Conservation (phyloP, 2,113 vertebrate genomes). For the Nycticebus coucang region DNA sequence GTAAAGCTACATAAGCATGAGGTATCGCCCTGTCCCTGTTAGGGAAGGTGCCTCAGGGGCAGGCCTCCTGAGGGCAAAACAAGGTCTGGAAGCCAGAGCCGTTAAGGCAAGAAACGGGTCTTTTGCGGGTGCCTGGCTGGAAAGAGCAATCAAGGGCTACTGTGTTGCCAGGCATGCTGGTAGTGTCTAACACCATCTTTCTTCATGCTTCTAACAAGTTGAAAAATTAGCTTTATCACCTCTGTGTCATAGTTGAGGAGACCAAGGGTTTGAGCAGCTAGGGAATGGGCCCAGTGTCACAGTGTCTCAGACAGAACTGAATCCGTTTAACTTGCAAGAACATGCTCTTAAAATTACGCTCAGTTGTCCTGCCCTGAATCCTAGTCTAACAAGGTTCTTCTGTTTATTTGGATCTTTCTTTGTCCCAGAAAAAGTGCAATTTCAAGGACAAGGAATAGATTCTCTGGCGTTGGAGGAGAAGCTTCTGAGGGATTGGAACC, state of each 20-base stretch:
- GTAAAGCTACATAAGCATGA: not conserved
- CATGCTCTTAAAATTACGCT: not conserved
- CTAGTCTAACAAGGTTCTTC: not conserved
- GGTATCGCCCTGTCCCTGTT: not conserved
- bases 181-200: not conserved
- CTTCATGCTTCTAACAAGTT: not conserved
- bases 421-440: not conserved
- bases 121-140: not conserved
- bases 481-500: not conserved
- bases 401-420: not conserved
- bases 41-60: not conserved
- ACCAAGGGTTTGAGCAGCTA: not conserved
- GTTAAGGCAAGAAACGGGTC: not conserved
- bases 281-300: not conserved
- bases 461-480: not conserved
- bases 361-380: not conserved
- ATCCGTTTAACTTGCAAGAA: not conserved
- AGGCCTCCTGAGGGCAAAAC: not conserved
- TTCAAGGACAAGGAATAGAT: not conserved
- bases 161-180: not conserved
- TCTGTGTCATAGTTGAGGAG: not conserved
- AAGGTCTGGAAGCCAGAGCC: not conserved
- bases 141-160: not conserved
- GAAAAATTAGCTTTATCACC: not conserved
- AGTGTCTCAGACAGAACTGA: not conserved